phyloP scores from a whole-genome alignment of 2,888 invertebrate genomes.

The Eupithecia abbreviata region DNA sequence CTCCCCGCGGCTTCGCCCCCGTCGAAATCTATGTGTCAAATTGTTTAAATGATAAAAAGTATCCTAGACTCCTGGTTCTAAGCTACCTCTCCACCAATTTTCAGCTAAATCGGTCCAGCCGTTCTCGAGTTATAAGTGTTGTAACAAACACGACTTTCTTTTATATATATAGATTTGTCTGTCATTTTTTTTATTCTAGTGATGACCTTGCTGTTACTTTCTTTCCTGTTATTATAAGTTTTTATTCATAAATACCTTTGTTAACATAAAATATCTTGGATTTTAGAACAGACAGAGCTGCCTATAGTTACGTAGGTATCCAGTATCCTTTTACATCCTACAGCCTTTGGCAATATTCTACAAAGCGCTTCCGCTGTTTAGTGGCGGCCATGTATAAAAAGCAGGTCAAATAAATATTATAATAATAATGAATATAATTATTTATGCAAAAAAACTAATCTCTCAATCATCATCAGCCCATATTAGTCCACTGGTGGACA shows the following conservation, averaged over 20 bases:
- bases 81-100: too few relatives aligned
- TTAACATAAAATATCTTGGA: not conserved
- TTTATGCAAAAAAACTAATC: not conserved
- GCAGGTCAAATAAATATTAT: not conserved
- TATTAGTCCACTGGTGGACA: too few relatives aligned
- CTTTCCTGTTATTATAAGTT: not conserved
- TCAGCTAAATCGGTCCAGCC: too few relatives aligned
- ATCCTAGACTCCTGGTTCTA: too few relatives aligned
- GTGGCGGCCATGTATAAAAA: not conserved
- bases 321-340: slow-evolving; percentile 10
- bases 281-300: not conserved
- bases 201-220: not conserved
- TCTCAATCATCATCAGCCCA: not conserved
- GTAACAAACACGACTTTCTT: too few relatives aligned
- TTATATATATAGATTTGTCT: too few relatives aligned
- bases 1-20: too few relatives aligned
- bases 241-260: not conserved
- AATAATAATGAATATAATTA: not conserved
- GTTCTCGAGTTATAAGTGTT: too few relatives aligned
- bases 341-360: slow-evolving; percentile 13
- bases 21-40: too few relatives aligned
- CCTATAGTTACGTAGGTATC: not conserved
- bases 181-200: too few relatives aligned
- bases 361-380: slow-evolving; percentile 20
- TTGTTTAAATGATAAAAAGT: too few relatives aligned